phyloP scores from a whole-genome alignment of 1,140 invertebrate species.

The Heliconius eleuchia region DNA sequence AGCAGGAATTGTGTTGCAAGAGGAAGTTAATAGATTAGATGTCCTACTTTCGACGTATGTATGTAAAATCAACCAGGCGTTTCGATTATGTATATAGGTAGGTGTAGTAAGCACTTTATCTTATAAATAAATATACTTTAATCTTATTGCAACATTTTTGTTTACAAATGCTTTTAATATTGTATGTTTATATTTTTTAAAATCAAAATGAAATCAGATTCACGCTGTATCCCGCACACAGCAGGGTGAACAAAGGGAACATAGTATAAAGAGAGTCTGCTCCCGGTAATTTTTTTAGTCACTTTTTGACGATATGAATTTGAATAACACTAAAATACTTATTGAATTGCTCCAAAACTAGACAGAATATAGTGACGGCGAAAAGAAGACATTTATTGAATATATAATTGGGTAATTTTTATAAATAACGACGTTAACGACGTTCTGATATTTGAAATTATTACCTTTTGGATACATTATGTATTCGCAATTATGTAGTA shows the following conservation, averaged over 20 bases:
- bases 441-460: neutral
- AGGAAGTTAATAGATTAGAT: conserved; percentile 41
- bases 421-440: neutral
- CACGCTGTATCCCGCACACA: too few species aligned
- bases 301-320: neutral
- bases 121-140: neutral
- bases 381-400: neutral
- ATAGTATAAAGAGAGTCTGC: too few species aligned
- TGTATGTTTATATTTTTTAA: too few species aligned
- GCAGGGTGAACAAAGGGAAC: too few species aligned
- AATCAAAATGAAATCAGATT: too few species aligned
- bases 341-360: neutral
- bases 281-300: neutral
- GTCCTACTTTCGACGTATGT: conserved; percentile 39
- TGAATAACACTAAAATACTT: neutral
- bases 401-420: neutral
- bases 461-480: neutral
- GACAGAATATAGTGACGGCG: neutral
- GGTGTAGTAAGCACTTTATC: conserved; percentile 26
- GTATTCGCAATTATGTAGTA: neutral
- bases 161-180: neutral
- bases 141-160: neutral
- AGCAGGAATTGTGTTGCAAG: conserved; percentile 43
- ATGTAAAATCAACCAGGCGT: conserved; percentile 39
- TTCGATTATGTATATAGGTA: conserved; percentile 11